Conservation (phyloP, 2,113 vertebrate genomes). For the Grammomys surdaster region DNA sequence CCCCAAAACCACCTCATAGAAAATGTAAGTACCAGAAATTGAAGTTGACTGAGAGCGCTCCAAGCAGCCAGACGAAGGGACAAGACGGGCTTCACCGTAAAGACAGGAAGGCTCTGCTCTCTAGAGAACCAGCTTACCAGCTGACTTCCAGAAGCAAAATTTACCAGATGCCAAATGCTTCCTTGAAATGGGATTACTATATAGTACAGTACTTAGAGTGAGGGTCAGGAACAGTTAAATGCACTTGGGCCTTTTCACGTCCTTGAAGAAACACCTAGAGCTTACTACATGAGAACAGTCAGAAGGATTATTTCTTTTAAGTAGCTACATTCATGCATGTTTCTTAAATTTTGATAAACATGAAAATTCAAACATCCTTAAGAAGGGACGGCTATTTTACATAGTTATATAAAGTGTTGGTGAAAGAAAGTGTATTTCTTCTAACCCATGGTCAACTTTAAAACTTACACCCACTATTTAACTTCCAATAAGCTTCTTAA, state of each 20-base stretch:
- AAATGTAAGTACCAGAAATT: no score
- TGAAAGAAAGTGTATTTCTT: conserved; percentile 44
- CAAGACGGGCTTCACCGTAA: no score
- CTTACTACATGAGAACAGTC: background rate
- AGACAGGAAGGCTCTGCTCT: no score
- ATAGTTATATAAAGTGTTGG: conserved; percentile 19
- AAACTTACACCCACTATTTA: conserved; percentile 44
- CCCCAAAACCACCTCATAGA: no score
- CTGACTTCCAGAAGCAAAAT: no score
- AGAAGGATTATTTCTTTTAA: conserved; percentile 25
- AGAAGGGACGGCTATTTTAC: conserved; percentile 22
- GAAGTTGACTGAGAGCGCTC: no score
- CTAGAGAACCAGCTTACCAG: no score
- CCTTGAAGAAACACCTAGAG: conserved; percentile 60
- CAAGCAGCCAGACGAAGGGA: no score
- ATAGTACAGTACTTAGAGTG: background rate
- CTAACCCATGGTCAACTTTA: conserved; percentile 17
- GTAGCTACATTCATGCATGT: conserved; percentile 52
- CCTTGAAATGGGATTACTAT: conserved; percentile 36
- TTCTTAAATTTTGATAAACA: conserved; percentile 64
- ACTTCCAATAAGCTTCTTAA: conserved; percentile 46
- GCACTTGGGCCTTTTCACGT: background rate
- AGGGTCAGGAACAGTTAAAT: background rate
- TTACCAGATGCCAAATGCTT: no score
- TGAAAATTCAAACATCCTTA: conserved; percentile 23